Evolutionary conservation across 2,888 invertebrate genomes (phyloP), one percentile per base, ranked within the genome.

Genomic region (Cistogaster globosa): DNA sequence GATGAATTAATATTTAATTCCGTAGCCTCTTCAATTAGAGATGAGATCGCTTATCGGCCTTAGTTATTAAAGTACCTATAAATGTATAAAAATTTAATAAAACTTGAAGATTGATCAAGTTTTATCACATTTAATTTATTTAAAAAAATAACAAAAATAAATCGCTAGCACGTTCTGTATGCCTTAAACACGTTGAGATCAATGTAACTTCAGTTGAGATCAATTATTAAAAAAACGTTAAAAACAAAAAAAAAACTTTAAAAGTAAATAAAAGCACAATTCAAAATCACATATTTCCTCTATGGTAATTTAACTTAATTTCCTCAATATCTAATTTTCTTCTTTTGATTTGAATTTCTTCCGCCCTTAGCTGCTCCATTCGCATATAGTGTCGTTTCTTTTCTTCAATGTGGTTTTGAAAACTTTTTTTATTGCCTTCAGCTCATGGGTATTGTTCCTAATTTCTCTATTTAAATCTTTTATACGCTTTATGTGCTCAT

Each of bases 341-440:
- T 67, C 22, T 68, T 68, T 68, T 55, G 32, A 68, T 36, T 68
- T 68, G 12, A 20, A 55, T 57, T 57, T 69, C 69, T 20, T 69
- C 69, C 57, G 22, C 69, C 55, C 69, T 45, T 14, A 69, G 57
- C 57, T n/a, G n/a, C n/a, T n/a, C n/a, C n/a, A n/a, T n/a, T n/a
- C n/a, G n/a, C n/a, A n/a, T n/a, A n/a, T n/a, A n/a, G n/a, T n/a
- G n/a, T n/a, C n/a, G n/a, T n/a, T n/a, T n/a, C n/a, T n/a, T n/a
- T n/a, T n/a, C n/a, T n/a, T n/a, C n/a, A n/a, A n/a, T n/a, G n/a
- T n/a, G n/a, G n/a, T n/a, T n/a, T n/a, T n/a, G n/a, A n/a, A n/a
- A n/a, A n/a, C n/a, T n/a, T n/a, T n/a, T n/a, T n/a, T n/a, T n/a
- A n/a, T n/a, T n/a, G n/a, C n/a, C n/a, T n/a, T n/a, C n/a, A n/a